Conservation (phyloP, 2,113 vertebrate genomes). For the Lasiurus cinereus region DNA sequence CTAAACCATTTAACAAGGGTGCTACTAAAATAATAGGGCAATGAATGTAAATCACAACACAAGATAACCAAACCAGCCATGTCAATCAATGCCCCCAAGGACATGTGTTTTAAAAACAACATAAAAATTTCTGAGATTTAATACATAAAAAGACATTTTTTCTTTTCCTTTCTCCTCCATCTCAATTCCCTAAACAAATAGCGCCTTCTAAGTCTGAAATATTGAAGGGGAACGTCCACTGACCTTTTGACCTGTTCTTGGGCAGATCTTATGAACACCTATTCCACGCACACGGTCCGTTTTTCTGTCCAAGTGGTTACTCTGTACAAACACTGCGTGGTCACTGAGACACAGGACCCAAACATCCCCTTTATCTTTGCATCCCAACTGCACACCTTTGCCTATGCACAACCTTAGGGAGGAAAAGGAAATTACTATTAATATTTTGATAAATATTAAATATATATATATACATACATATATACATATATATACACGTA, state of each 20-base stretch:
- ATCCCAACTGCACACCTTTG: conserved; percentile 97
- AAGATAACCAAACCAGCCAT: neutral
- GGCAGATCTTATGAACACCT: conserved; percentile 98
- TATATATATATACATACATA: too few relatives aligned
- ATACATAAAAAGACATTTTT: too few relatives aligned
- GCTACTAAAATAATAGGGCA: neutral
- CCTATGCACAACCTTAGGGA: conserved; percentile 95
- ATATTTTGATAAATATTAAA: conserved; percentile 53
- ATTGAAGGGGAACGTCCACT: conserved; percentile 32
- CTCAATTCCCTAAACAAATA: too few relatives aligned
- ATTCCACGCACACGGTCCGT: conserved; percentile 96
- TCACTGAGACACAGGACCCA: conserved; percentile 98
- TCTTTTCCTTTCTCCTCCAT: too few relatives aligned
- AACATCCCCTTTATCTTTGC: conserved; percentile 97
- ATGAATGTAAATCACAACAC: conserved; percentile 49
- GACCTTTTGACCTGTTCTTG: conserved; percentile 98
- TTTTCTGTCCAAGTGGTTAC: conserved; percentile 97
- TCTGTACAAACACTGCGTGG: conserved; percentile 97
- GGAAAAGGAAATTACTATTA: conserved; percentile 60
- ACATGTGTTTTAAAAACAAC: neutral
- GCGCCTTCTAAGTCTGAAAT: too few relatives aligned
- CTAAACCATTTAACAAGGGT: conserved; percentile 27
- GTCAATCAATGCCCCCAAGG: neutral
- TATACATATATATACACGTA: too few relatives aligned
- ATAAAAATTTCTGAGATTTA: neutral